Evolutionary conservation across 2,888 invertebrate species (phyloP).

Genomic region (Mythimna impura): DNA sequence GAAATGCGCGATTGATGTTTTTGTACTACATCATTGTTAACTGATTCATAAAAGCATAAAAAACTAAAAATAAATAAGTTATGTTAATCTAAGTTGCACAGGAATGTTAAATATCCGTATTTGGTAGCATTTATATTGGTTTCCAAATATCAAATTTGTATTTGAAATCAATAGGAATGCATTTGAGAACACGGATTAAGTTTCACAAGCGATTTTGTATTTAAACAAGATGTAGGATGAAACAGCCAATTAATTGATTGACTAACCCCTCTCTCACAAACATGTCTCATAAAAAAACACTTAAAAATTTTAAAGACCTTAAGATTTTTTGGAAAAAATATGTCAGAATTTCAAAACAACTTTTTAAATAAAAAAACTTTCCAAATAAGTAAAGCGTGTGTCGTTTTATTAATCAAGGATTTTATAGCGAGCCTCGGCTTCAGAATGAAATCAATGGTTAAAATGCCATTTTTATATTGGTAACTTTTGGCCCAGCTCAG

Average conservation of each 20-base stretch:
- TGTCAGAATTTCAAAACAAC: neutral
- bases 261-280: constrained; percentile 15
- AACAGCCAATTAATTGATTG: constrained; percentile 45
- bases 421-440: too few relatives aligned
- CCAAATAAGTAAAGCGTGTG: too few relatives aligned
- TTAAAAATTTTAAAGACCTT: neutral
- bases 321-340: constrained; percentile 7
- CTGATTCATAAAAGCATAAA: constrained; percentile 57
- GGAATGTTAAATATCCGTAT: constrained; percentile 25
- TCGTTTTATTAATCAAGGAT: too few relatives aligned
- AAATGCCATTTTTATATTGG: neutral
- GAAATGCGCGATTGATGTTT: constrained; percentile 72
- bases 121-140: constrained; percentile 34
- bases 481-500: constrained; percentile 9
- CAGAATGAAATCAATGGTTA: neutral
- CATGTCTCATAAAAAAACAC: neutral
- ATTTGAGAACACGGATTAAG: constrained; percentile 20
- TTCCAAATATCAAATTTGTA: constrained; percentile 2
- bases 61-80: constrained; percentile 66
- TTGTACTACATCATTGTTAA: constrained; percentile 75
- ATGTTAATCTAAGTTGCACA: constrained; percentile 42
- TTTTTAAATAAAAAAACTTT: neutral
- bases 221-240: constrained; percentile 46
- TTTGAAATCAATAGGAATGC: constrained; percentile 38
- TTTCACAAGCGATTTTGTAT: constrained; percentile 38